Conservation (phyloP, 2,797 vertebrate genomes). For the Acestrorhynchus altus region DNA sequence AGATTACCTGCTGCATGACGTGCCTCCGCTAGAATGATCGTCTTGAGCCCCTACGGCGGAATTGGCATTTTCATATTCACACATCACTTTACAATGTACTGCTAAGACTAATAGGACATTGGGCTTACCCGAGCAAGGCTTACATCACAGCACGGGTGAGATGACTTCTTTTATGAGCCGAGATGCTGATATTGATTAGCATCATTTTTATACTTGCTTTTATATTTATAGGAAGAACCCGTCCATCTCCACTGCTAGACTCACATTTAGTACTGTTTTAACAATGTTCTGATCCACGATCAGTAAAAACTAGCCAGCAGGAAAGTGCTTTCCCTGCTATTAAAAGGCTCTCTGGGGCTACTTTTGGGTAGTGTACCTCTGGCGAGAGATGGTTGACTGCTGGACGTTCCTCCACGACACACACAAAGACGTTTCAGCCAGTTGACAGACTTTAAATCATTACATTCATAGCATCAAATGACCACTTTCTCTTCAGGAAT, state of each 20-base stretch:
- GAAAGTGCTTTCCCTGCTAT: no score
- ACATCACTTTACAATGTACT: constrained; percentile 46
- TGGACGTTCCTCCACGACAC: no score
- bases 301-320: background rate
- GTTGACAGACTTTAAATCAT: no score
- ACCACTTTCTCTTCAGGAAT: constrained; percentile 39
- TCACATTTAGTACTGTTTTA: no score
- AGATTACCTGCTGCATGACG: constrained; percentile 41
- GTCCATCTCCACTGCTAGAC: background rate
- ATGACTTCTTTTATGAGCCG: constrained; percentile 20
- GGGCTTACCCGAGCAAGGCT: constrained; percentile 17
- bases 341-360: no score
- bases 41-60: constrained; percentile 39
- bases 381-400: no score
- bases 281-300: no score
- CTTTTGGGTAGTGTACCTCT: no score
- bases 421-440: no score
- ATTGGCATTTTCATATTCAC: constrained; percentile 46
- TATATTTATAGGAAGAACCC: constrained; percentile 21
- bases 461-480: no score
- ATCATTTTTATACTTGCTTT: background rate
- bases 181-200: constrained; percentile 3
- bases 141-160: constrained; percentile 44
- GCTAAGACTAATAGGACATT: constrained; percentile 40
- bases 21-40: constrained; percentile 43